Base-by-base conservation (phyloP, 2,113 vertebrate genomes). In the Collichthys lucidus region DNA sequence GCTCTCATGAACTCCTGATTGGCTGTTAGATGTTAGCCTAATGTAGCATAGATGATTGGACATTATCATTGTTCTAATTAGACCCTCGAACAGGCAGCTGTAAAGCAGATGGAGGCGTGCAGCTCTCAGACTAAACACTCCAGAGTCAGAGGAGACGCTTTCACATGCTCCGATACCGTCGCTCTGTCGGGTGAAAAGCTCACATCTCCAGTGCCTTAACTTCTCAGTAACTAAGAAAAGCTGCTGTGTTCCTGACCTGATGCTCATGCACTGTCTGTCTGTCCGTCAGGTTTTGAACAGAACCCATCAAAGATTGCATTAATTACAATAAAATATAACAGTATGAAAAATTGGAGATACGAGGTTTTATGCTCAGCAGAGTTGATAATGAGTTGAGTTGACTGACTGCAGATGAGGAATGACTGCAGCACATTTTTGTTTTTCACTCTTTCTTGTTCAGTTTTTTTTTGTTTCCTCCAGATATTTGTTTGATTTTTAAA, bases 101-200 rank as follows among this genome's bases (percentile, higher is more conserved):
- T 90, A 80, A 40, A 68, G 82, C 91, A 93, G 88, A 93, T 93
- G 90, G 82, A 9, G 72, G 65, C 78, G 67, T 56, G 63, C 11
- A 71, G 82, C 78, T 44, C 82, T 69, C 85, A 92, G 92, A 93
- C 92, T 92, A 92, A 92, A 93, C 92, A 92, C 79, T 70, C 11
- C 64, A 67, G 77, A 82, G 67, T 49, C 77, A 67, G 62, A 79
- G 86, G 79, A 91, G 87, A 83, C 75, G 1, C 35, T 78, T 83
- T 71, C 82, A 42, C 68, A 73, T 82, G 55, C 59, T 71, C 63
- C 5, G 68, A 86, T 86, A 87, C 50, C 19, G 10, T 40, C 24
- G 67, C 60, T 40, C 35, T 70, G 60, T 62, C 8, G 19, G 42
- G n/a, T 8, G 16, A 47, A 73, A 89, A 66, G 56, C 68, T 65